Evolutionary conservation across 2,888 invertebrate species (phyloP), one percentile per base, ranked within the genome.

Genomic region (Plagodis dolabraria): DNA sequence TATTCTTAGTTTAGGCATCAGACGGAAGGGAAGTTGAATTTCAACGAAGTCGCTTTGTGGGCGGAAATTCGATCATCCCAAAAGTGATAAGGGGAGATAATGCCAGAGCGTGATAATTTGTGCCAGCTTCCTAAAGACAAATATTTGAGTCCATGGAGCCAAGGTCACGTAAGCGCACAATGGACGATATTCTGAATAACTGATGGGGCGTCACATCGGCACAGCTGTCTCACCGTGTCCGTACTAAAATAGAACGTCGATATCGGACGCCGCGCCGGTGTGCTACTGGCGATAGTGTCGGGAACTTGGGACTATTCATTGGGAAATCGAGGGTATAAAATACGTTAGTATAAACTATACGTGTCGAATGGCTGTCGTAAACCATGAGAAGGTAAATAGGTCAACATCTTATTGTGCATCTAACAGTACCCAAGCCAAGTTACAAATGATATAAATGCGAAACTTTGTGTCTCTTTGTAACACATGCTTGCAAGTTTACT

Each of bases 231-330:
- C 70, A 71, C 70, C 74, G 74, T 68, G 73, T 66, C 71, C 57
- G 62, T 72, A 76, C 80, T 74, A 78, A 84, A 83, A 83, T 84
- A 83, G 82, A 83, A 77, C 67, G 72, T 82, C 81, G 79, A 83
- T 83, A 83, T 68, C 57, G 67, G 69, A 56, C 62, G 66, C 52
- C 43, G 10, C 42, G 42, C 40, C 53, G 58, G 54, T 53, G 57
- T 53, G 55, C 53, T 58, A 47, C 59, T 10, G 52, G 60, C 58
- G 59, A 60, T 68, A 64, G 60, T 60, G 53, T 43, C 55, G 54
- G 47, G 47, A 55, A 47, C 51, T 55, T 34, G 48, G 57, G 60
- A 64, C 60, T 60, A 57, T 64, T 64, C 66, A 63, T 62, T 53
- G 67, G 48, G 38, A 46, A 57, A 53, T 53, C 52, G 42, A 50